Percentiles rank a stretch among this genome's conserved stretches.
Evolutionary conservation across 37 sponge, comb jelly and placozoan genomes (phyloP).

Genomic region (Bolinopsis microptera): DNA sequence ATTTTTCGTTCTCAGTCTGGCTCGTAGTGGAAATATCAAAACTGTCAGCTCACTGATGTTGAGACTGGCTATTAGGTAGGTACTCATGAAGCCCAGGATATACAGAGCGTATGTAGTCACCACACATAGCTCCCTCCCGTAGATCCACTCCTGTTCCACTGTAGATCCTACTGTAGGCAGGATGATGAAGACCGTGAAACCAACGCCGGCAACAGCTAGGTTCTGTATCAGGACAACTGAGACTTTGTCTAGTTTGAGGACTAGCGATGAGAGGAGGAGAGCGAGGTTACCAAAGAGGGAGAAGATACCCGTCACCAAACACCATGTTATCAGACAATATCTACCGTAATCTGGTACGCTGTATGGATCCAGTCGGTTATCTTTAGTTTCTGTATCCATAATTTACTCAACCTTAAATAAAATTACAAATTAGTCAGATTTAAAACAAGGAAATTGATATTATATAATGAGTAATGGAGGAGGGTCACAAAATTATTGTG

Average conservation of each 20-base stretch:
- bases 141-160: background rate
- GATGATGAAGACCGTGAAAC: background rate
- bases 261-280: background rate
- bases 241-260: constrained; percentile 1
- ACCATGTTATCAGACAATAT: background rate
- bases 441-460: too few species aligned
- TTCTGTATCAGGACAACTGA: background rate
- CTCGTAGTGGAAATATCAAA: background rate
- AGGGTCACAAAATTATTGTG: too few species aligned
- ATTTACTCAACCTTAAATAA: too few species aligned
- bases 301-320: background rate
- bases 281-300: background rate
- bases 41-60: background rate
- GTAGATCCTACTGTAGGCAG: background rate
- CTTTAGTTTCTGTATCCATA: background rate
- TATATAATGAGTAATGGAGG: too few species aligned
- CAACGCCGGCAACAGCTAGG: background rate
- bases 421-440: too few species aligned
- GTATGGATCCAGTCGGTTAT: background rate
- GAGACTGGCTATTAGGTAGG: background rate
- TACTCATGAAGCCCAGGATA: background rate
- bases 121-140: background rate
- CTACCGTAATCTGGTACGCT: background rate
- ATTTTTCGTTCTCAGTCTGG: background rate
- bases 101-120: background rate